A percentile compares a stretch with the other conserved stretches of the same genome.
phyloP scores from a whole-genome alignment of 2,888 invertebrate species.

The Sepioteuthis lessoniana region DNA sequence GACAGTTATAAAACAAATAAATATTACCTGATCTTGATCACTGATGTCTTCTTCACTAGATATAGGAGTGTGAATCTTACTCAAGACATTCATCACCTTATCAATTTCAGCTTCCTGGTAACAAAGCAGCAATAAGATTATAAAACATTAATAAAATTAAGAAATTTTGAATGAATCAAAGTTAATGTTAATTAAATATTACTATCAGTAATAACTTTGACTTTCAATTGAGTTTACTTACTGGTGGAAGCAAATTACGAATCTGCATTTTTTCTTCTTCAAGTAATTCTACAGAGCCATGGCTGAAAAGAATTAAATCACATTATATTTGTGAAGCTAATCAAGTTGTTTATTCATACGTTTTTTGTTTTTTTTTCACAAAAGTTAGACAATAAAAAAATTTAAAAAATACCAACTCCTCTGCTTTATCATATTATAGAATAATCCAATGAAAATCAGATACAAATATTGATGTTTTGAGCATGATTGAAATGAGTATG shows the following conservation, averaged over 20 bases:
- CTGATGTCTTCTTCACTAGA: slow-evolving; percentile 73
- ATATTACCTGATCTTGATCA: slow-evolving; percentile 72
- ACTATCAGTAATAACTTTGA: no score
- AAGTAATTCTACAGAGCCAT: slow-evolving; percentile 73
- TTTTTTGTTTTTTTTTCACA: not conserved
- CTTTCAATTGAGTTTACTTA: slow-evolving; percentile 52
- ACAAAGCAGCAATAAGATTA: not conserved
- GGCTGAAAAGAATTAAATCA: slow-evolving; percentile 62
- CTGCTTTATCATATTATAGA: no score
- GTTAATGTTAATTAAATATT: not conserved
- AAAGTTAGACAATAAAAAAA: not conserved
- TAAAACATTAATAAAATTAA: not conserved
- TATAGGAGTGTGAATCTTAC: slow-evolving; percentile 72
- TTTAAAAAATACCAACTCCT: not conserved
- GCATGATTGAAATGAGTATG: no score
- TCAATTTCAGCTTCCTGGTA: slow-evolving; percentile 66
- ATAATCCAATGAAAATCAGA: no score
- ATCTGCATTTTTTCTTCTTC: slow-evolving; percentile 73
- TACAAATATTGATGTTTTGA: no score
- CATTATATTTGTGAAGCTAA: not conserved
- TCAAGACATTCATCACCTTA: slow-evolving; percentile 68
- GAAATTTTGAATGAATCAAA: not conserved
- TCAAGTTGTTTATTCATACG: not conserved
- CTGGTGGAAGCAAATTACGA: slow-evolving; percentile 70
- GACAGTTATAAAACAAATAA: not conserved